Conservation (phyloP, 2,113 vertebrate species). For the Nothoprocta perdicaria region DNA sequence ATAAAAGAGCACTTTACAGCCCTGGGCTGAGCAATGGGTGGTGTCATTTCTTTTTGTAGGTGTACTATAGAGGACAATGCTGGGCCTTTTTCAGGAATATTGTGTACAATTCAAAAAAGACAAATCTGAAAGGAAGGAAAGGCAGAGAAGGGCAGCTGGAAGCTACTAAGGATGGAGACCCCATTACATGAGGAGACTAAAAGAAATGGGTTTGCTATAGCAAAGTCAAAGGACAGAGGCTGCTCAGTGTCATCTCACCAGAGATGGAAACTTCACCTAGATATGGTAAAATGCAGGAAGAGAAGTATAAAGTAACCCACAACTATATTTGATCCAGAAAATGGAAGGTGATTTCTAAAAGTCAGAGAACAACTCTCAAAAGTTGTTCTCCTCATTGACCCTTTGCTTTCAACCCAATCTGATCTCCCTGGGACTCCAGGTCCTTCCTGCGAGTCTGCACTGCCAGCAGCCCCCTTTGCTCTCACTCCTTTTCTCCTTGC, state of each 20-base stretch:
- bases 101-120: background rate
- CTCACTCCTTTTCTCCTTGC: background rate
- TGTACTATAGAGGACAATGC: background rate
- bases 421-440: background rate
- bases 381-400: background rate
- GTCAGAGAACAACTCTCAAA: no score
- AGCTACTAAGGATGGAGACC: background rate
- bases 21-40: background rate
- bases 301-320: background rate
- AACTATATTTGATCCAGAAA: background rate
- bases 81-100: background rate
- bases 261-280: background rate
- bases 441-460: fast-evolving
- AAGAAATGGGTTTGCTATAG: background rate
- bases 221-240: background rate
- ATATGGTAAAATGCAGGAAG: background rate
- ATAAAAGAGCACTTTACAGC: background rate
- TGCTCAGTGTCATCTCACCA: background rate
- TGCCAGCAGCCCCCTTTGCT: background rate
- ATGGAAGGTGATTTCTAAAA: background rate
- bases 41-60: background rate
- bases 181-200: background rate
- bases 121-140: background rate
- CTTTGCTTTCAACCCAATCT: background rate
- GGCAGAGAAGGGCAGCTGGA: background rate